phyloP scores from a whole-genome alignment of 2,797 vertebrate genomes.

The Acestrorhynchus altus region DNA sequence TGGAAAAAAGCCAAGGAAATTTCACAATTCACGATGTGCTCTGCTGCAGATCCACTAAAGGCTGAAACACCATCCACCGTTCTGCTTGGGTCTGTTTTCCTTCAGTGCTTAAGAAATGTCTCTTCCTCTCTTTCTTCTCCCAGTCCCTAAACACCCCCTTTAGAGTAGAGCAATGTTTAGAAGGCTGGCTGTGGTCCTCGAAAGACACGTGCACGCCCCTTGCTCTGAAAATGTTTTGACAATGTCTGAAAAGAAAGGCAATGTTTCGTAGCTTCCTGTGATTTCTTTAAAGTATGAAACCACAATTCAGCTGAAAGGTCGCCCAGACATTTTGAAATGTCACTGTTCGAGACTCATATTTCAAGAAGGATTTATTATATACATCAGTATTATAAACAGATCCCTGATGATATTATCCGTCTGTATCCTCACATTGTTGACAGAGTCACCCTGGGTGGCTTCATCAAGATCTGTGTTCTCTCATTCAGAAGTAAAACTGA shows the following conservation, averaged over 20 bases:
- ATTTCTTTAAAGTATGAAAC: constrained; percentile 67
- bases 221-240: constrained; percentile 55
- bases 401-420: constrained; percentile 47
- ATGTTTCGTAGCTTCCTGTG: constrained; percentile 70
- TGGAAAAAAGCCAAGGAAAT: constrained; percentile 71
- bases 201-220: constrained; percentile 68
- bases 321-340: constrained; percentile 52
- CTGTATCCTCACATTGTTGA: constrained; percentile 37
- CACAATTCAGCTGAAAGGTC: constrained; percentile 74
- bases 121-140: constrained; percentile 70
- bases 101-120: constrained; percentile 65
- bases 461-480: constrained; percentile 14
- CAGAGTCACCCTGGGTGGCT: constrained; percentile 40
- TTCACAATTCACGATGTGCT: constrained; percentile 74
- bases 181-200: constrained; percentile 70
- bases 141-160: constrained; percentile 70
- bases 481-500: constrained; percentile 26
- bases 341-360: constrained; percentile 55
- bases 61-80: constrained; percentile 62
- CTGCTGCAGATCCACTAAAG: constrained; percentile 64
- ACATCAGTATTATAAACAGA: constrained; percentile 46
- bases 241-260: constrained; percentile 63
- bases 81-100: constrained; percentile 61
- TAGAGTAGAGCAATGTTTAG: constrained; percentile 67
- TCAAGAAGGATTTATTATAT: constrained; percentile 57